Percentiles rank a stretch among this genome's conserved stretches.
phyloP scores from a whole-genome alignment of 2,888 invertebrate genomes.

The Agrochola litura region DNA sequence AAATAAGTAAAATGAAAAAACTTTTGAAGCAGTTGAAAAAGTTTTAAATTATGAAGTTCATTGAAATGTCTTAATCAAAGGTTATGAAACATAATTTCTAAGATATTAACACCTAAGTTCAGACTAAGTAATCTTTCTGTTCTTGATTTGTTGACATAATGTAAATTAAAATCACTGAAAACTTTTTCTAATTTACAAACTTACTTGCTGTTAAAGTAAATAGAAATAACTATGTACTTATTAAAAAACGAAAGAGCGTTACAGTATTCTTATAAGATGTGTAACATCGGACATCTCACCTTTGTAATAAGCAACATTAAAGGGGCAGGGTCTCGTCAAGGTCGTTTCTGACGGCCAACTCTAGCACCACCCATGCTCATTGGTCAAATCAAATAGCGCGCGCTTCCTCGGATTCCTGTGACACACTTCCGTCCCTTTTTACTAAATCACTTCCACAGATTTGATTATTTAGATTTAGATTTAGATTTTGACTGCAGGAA shows the following conservation, averaged over 20 bases:
- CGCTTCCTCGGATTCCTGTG: too few species aligned
- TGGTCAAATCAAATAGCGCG: too few species aligned
- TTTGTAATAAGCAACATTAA: too few species aligned
- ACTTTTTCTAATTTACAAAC: background rate
- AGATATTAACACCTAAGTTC: conserved; percentile 45
- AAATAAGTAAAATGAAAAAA: conserved; percentile 36
- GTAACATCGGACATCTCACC: too few species aligned
- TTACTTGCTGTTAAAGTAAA: background rate
- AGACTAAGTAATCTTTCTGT: conserved; percentile 25
- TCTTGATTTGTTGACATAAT: conserved; percentile 19
- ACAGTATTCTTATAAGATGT: too few species aligned
- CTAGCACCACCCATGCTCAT: too few species aligned
- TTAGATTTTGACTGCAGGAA: too few species aligned
- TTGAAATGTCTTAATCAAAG: conserved; percentile 25
- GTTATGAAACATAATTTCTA: conserved; percentile 13
- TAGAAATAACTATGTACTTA: background rate
- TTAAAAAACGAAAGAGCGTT: background rate
- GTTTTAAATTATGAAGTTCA: conserved; percentile 27
- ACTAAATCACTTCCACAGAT: too few species aligned
- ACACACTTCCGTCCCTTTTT: too few species aligned
- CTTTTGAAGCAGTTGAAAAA: conserved; percentile 22
- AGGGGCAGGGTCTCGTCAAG: too few species aligned
- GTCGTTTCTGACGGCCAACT: too few species aligned
- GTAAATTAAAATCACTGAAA: conserved; percentile 30
- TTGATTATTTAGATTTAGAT: too few species aligned